phyloP scores from a whole-genome alignment of 1,140 invertebrate species.

The Vollenhovia emeryi region DNA sequence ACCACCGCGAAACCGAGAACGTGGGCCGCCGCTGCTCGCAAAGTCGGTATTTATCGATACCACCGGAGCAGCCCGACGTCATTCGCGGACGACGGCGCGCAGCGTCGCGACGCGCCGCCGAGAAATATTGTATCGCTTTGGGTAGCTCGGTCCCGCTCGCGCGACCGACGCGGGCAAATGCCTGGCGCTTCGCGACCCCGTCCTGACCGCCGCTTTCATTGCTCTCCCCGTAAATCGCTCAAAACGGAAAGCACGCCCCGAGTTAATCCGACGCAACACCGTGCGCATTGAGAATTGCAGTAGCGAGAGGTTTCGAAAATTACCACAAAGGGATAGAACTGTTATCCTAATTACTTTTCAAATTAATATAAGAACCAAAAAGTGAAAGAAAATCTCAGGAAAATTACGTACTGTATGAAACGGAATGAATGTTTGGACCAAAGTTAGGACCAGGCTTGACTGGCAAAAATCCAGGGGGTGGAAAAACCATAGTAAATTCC shows the following conservation, averaged over 20 bases:
- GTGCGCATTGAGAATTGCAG: background rate
- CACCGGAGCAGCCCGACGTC: slow-evolving; percentile 33
- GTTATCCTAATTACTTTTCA: background rate
- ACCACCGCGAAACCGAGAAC: slow-evolving; percentile 74
- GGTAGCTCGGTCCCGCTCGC: background rate
- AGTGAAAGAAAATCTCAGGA: background rate
- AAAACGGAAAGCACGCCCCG: background rate
- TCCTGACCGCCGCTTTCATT: background rate
- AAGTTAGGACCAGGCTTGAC: no score
- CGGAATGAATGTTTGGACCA: background rate
- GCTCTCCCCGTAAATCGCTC: slow-evolving; percentile 9
- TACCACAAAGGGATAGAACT: background rate
- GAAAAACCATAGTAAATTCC: no score
- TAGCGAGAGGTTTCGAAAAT: background rate
- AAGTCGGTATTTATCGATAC: slow-evolving; percentile 75
- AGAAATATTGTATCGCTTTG: slow-evolving; percentile 70
- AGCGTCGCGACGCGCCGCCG: slow-evolving; percentile 57
- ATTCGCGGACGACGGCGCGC: slow-evolving; percentile 30
- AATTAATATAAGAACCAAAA: background rate
- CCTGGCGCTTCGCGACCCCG: background rate
- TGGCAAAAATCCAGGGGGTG: no score
- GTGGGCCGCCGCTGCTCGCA: slow-evolving; percentile 58
- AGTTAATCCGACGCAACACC: background rate
- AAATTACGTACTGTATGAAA: background rate
- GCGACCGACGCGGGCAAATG: background rate